Evolutionary conservation across 2,797 vertebrate genomes (phyloP), one percentile per base, ranked within the genome.

Genomic region (Pogoniulus pusillus): DNA sequence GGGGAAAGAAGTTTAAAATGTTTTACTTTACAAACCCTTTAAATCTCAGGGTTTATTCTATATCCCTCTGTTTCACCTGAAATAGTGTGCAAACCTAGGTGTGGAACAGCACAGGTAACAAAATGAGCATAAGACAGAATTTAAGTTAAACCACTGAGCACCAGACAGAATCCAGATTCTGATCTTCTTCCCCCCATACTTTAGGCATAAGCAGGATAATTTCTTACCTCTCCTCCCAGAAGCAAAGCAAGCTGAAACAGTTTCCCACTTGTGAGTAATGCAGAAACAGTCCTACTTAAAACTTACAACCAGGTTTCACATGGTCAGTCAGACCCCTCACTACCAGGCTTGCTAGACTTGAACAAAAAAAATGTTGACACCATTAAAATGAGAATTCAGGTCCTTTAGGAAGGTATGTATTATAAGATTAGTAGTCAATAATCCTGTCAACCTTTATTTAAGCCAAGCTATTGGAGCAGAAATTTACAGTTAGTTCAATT

Each of bases 381-480:
- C 64, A 54, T 66, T 80, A 43, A 93, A 90, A 60, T 3, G 8
- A 68, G 10, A 79, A 80, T 30, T 47, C 4, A 2, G 12, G 26
- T 76, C 17, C 37, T 76, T 41, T 68, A 26, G 14, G 54, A 94
- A 92, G n/a, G 75, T 71, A 59, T 19, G 13, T 19, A 30, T 91
- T 91, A 14, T 58, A 82, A 85, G 72, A 82, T 71, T 87, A 91
- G 85, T 82, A 90, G 58, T 47, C 58, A 77, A 86, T 91, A 95
- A 89, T 60, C 41, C 74, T 92, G 53, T 94, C 71, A 84, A 29
- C 60, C 29, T 87, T 90, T 85, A 72, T 57, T 93, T 85, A 69
- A 82, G 27, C 18, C 76, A 71, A 90, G 26, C 37, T 32, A 43
- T 15, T 30, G 35, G 34, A 90, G 24, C 63, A 90, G 47, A 87